Evolutionary conservation across 2,113 vertebrate genomes (phyloP), one percentile per base, ranked within the genome.

Genomic region (Oryzias curvinotus): DNA sequence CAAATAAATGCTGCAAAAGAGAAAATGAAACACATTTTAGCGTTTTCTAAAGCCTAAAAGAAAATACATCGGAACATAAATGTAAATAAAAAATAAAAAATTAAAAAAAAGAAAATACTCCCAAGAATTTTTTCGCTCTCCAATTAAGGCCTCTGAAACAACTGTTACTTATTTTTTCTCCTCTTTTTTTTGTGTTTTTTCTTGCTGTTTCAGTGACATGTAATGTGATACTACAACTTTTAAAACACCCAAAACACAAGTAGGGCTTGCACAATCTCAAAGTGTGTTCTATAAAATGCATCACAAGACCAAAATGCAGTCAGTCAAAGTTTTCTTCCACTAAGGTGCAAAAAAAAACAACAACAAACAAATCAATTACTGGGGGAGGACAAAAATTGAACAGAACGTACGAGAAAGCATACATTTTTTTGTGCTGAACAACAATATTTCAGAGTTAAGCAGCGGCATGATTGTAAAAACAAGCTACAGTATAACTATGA

Each of bases 261-360:
- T 85, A 94, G 93, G 93, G 92, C 89, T 93, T 89, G 92, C 90
- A 94, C 82, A 91, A 92, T 92, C 80, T 92, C 92, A 93, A 91
- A 92, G 94, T 93, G 92, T 94, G 91, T 93, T 93, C 92, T 91
- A 94, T 94, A 94, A 94, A 94, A 95, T 80, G 83, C 87, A 94
- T 88, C 88, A 90, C 91, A 90, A 92, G 92, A 93, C 93, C 92
- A 89, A 93, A 93, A 95, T 93, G 90, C 91, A 91, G 64, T 90
- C 83, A 92, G 83, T 94, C 93, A 65, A 90, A 93, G 76, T 92
- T 91, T 91, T 87, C 80, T 86, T 87, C 73, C 79, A 88, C 84
- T 87, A 90, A 91, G 88, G 89, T 92, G 91, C 91, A 90, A 90
- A 36, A 89, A 90, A 90, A 23, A 23, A 1, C 21, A 2, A 2